These are phyloP conservation scores for Microtus pennsylvanicus DNA, from an alignment of 2,113 vertebrate species.

Conservation along the genomic window DNA sequence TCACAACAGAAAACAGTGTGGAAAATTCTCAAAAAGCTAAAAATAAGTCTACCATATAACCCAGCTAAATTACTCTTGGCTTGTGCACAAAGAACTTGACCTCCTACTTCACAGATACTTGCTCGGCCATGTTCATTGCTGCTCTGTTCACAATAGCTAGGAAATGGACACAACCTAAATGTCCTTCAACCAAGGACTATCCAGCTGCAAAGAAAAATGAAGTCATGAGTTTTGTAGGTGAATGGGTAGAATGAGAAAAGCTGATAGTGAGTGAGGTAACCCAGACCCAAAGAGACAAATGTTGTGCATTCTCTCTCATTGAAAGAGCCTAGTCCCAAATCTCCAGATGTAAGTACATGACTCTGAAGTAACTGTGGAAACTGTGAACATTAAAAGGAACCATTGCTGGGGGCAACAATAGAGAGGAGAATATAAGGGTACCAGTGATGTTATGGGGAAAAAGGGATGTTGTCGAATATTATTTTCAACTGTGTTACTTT, in stretches of 20 bases:
- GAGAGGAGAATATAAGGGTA: neutral
- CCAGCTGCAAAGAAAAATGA: neutral
- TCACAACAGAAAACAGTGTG: neutral
- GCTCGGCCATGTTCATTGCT: neutral
- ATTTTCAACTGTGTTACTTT: too few species aligned
- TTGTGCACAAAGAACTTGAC: neutral
- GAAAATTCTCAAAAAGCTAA: neutral
- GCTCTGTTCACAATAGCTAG: neutral
- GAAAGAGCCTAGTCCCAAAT: neutral
- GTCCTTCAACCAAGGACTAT: neutral
- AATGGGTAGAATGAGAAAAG: neutral
- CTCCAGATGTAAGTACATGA: neutral
- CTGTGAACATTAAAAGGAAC: neutral
- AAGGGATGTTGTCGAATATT: neutral
- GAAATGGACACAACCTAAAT: neutral
- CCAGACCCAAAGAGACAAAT: neutral
- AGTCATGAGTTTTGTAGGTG: neutral
- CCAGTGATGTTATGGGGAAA: neutral
- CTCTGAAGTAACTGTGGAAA: neutral
- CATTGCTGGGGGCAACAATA: neutral
- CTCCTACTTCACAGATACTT: neutral
- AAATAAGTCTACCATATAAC: neutral
- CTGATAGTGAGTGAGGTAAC: neutral
- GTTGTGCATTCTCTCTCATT: neutral
- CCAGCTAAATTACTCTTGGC: neutral